Percentiles rank a stretch among this genome's conserved stretches.
phyloP scores from a whole-genome alignment of 2,797 vertebrate genomes.

The Nothura maculosa region DNA sequence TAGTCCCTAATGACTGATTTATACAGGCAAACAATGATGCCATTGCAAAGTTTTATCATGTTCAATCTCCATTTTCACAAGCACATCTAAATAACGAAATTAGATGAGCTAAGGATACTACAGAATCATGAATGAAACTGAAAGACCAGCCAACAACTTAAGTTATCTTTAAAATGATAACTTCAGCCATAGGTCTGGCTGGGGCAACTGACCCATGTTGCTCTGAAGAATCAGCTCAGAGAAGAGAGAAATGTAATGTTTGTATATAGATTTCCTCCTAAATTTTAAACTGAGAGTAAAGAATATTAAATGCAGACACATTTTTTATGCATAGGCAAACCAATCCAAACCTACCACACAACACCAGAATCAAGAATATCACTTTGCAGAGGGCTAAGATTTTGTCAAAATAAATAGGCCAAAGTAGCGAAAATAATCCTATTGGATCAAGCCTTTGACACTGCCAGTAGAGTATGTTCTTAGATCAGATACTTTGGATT shows the following conservation, averaged over 20 bases:
- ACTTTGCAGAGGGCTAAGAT: not conserved
- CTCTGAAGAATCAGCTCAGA: not conserved
- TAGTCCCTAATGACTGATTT: not conserved
- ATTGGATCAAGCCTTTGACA: accelerated
- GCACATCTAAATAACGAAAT: slow-evolving; percentile 7
- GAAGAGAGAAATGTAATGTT: not conserved
- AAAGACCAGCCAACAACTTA: not conserved
- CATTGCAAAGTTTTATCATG: not conserved
- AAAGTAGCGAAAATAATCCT: not conserved
- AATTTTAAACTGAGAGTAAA: not conserved
- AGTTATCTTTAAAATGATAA: not conserved
- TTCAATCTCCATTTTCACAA: slow-evolving; percentile 18
- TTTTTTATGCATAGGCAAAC: not conserved
- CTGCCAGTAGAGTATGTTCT: not conserved
- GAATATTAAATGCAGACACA: not conserved
- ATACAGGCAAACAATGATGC: not conserved
- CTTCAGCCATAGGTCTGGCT: not conserved
- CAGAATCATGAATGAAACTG: not conserved
- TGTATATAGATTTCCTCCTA: not conserved
- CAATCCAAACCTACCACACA: not conserved
- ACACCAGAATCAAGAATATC: not conserved
- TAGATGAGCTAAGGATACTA: slow-evolving; percentile 15
- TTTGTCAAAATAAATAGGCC: not conserved
- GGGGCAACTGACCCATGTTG: not conserved
- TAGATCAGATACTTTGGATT: not conserved